phyloP scores from a whole-genome alignment of 2,797 vertebrate genomes.

The Leptodactylus fallax region DNA sequence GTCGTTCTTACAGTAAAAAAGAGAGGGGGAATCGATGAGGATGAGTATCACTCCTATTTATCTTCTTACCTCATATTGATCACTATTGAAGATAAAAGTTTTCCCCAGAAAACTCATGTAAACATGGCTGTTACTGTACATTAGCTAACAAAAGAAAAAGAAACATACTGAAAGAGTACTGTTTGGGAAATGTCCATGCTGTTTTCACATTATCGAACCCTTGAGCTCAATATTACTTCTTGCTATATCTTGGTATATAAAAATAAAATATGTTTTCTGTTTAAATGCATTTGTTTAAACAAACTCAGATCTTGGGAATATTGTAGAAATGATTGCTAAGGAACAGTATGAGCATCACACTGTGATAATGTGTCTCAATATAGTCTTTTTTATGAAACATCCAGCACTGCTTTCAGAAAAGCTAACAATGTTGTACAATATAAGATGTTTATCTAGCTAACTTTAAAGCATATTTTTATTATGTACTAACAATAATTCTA shows the following conservation, averaged over 20 bases:
- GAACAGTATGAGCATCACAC: constrained; percentile 3
- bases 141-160: background rate
- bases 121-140: background rate
- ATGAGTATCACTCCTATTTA: too few species aligned
- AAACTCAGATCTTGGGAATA: background rate
- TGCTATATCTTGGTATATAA: background rate
- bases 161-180: background rate
- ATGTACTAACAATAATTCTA: background rate
- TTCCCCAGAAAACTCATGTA: background rate
- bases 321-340: constrained; percentile 11
- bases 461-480: background rate
- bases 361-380: constrained; percentile 25
- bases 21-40: too few species aligned
- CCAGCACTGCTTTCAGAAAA: background rate
- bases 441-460: background rate
- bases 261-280: constrained; percentile 2
- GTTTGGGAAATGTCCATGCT: background rate
- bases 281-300: constrained; percentile 4
- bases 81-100: too few species aligned
- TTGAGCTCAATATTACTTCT: background rate
- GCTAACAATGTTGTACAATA: background rate
- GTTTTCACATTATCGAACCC: too few species aligned
- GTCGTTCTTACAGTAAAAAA: too few species aligned
- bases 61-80: too few species aligned
- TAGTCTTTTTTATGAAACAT: constrained; percentile 1